Evolutionary conservation across 2,888 invertebrate species (phyloP), one percentile per base, ranked within the genome.

Genomic region (Ichneumon xanthorius): DNA sequence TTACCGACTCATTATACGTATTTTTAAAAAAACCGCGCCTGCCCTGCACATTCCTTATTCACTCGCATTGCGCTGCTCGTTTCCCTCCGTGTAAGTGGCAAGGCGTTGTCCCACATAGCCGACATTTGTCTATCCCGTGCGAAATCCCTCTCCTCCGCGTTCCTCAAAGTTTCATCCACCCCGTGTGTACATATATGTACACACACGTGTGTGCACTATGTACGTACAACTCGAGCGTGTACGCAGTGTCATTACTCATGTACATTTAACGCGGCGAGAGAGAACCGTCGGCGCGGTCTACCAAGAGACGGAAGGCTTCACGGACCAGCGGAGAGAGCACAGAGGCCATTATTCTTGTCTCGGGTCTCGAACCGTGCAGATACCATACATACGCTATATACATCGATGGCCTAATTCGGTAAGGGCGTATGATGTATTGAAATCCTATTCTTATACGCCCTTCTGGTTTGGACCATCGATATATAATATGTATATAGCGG

Each of bases 271-370:
- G 71, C 67, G 65, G 58, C 19, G 45, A 40, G 63, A 61, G 70
- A 55, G 82, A 83, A 80, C 55, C 73, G 80, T 55, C 83, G 68
- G 73, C 73, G 80, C 65, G 85, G 77, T 72, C 65, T 79, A 79
- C 79, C 71, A 55, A 71, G 79, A 80, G 79, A 79, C 76, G 80
- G 72, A 76, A 81, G 72, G 80, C 81, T 84, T 84, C 84, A 84
- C 80, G 72, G 80, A 77, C 72, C 77, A 63, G 77, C 53, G 81
- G 65, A 81, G 81, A 71, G 80, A 87, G 89, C 88, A 89, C 88
- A 88, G 88, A 87, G 87, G 88, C 88, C 88, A 89, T 90, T 90
- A 90, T 90, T 90, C 89, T 88, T 87, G 85, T 86, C 87, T 81
- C 85, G 85, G 87, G 85, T 89, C 58, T 58, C 58, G 58, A 58